Evolutionary conservation across 2,888 invertebrate genomes (phyloP), one percentile per base, ranked within the genome.

Genomic region (Cremastinae sp.): DNA sequence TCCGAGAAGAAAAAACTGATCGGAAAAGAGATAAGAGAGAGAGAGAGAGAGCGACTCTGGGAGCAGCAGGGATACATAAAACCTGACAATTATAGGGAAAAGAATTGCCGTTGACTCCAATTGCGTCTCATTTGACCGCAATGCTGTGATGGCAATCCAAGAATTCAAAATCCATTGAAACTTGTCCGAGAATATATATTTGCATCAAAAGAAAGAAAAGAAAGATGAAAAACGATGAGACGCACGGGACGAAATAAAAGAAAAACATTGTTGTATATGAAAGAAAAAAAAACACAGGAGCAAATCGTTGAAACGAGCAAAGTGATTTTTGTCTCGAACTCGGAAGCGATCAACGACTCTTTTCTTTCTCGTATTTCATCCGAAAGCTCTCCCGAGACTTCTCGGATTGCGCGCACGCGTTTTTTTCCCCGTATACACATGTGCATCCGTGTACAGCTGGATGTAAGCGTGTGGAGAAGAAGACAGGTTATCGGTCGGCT

Each of bases 401-500:
- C 70, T 74, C 70, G 69, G 64, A 69, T 76, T 38, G 56, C 56
- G 53, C 43, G 43, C 28, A 58, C 22, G 16, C 2, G 14, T 22
- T 43, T 14, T 47, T 34, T 34, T 14, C 28, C 5, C 5, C 38
- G 12, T 43, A 34, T 20, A 59, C 4, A 59, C 28, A 12, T 56
- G 12, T 18, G 18, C 41, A 36, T 36, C 20, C 14, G 10, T 20
- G 9, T 16, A 2, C 9, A 9, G 9, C 14, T 3, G 16, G 16
- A 16, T 16, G 16, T 47, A 58, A 58, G 83, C 85, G 85, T 84
- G 84, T 84, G 84, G 84, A 85, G 84, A 85, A 82, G 84, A 83
- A 85, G 84, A 81, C 82, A 83, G 88, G 87, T 88, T 89, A 88
- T 88, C 87, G 88, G 83, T 87, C 84, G 86, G 84, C 78, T 77